These are phyloP conservation scores for Scotopteryx bipunctaria DNA, from an alignment of 2,888 invertebrate species.

Conservation along the genomic window DNA sequence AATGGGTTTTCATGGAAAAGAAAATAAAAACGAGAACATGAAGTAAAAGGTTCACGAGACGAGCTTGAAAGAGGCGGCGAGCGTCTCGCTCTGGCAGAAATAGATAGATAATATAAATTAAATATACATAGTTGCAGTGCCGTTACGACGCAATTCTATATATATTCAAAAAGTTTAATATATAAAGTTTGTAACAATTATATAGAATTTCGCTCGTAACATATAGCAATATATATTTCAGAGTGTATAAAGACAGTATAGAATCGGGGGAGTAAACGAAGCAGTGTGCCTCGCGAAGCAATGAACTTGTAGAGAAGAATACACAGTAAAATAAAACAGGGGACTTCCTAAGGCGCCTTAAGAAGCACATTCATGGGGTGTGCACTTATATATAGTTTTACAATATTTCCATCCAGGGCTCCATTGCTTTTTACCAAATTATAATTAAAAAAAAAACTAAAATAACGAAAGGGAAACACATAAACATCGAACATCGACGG, in stretches of 20 bases:
- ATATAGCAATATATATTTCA: constrained; percentile 58
- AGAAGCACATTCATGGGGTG: constrained; percentile 82
- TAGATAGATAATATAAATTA: constrained; percentile 38
- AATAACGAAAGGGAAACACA: constrained; percentile 51
- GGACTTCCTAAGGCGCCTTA: constrained; percentile 67
- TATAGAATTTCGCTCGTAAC: constrained; percentile 59
- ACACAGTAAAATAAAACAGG: constrained; percentile 69
- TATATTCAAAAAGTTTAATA: not conserved
- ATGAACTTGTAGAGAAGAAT: constrained; percentile 62
- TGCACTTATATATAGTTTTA: constrained; percentile 72
- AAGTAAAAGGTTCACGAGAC: constrained; percentile 72
- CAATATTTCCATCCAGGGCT: constrained; percentile 73
- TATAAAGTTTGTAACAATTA: constrained; percentile 7
- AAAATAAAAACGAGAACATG: constrained; percentile 83
- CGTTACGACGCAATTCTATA: constrained; percentile 46
- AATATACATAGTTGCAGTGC: constrained; percentile 45
- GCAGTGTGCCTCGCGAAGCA: constrained; percentile 79
- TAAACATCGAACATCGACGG: constrained; percentile 65
- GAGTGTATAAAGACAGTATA: constrained; percentile 55
- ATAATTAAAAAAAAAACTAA: constrained; percentile 49
- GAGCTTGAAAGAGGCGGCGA: constrained; percentile 40
- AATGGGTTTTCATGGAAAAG: constrained; percentile 91
- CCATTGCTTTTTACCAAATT: constrained; percentile 59
- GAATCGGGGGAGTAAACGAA: constrained; percentile 69
- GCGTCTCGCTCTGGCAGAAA: constrained; percentile 35